A percentile compares a stretch with the other conserved stretches of the same genome.
Evolutionary conservation across 2,797 vertebrate genomes (phyloP).

Genomic region (Neosilurus mollespiculum): DNA sequence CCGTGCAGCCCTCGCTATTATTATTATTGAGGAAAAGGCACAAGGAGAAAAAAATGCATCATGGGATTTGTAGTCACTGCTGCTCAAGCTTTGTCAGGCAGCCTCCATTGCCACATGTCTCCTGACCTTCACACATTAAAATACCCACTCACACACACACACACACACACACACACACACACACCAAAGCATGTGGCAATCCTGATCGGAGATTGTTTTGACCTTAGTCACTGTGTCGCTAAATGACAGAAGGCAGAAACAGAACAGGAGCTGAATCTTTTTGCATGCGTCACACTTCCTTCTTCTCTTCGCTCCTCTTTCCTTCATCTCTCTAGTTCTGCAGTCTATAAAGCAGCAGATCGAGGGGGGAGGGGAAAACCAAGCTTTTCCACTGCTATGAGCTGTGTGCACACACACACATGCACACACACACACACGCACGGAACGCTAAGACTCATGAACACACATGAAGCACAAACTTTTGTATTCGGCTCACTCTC

Average conservation of each 20-base stretch:
- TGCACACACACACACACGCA: conserved; percentile 29
- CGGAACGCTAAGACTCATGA: conserved; percentile 10
- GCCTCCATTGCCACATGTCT: conserved; percentile 32
- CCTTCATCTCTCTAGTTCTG: conserved; percentile 33
- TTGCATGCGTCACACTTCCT: conserved; percentile 22
- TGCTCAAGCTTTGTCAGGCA: conserved; percentile 28
- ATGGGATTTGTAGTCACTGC: conserved; percentile 43
- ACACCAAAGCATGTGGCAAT: not conserved
- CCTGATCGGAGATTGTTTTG: not conserved
- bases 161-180: not conserved
- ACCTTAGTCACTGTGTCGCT: not conserved
- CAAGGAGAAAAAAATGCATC: not conserved
- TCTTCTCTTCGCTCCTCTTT: not conserved
- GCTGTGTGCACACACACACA: not conserved
- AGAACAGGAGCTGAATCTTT: conserved; percentile 30
- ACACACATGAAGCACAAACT: conserved; percentile 52
- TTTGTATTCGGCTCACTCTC: conserved; percentile 48
- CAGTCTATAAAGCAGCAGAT: conserved; percentile 45
- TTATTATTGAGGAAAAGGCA: not conserved
- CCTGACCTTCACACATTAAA: conserved; percentile 23
- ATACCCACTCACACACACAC: too few relatives aligned
- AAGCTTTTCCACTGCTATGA: conserved; percentile 41
- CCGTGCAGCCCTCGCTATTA: too few relatives aligned
- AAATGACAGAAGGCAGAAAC: conserved; percentile 7
- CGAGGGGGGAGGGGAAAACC: conserved; percentile 46